A percentile compares a stretch with the other conserved stretches of the same genome.
Evolutionary conservation across 2,797 vertebrate genomes (phyloP).

Genomic region (Coreius guichenoti): DNA sequence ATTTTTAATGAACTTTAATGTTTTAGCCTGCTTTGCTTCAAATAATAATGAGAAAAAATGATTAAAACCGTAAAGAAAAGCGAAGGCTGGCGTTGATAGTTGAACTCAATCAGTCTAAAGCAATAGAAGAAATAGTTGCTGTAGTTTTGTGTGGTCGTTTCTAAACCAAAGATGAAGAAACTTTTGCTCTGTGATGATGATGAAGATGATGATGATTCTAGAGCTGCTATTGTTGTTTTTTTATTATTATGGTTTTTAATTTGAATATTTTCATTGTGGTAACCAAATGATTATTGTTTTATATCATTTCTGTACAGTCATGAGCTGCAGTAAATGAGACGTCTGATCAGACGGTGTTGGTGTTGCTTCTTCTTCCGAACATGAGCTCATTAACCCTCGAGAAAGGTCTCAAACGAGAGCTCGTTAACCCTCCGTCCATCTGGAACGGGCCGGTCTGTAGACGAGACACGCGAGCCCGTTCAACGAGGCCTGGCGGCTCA

Average conservation of each 20-base stretch:
- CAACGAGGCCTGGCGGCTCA: no score
- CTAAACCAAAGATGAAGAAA: constrained; percentile 99
- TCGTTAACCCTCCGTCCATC: background rate
- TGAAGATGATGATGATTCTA: constrained; percentile 67
- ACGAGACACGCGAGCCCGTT: no score
- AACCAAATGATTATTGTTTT: background rate
- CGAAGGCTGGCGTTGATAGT: constrained; percentile 64
- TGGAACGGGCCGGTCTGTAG: background rate
- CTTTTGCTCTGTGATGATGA: constrained; percentile 66
- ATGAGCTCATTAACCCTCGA: background rate
- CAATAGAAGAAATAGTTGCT: constrained; percentile 99
- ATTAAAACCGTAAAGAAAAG: background rate
- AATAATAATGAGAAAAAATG: background rate
- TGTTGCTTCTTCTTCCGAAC: background rate
- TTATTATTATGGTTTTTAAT: constrained; percentile 18
- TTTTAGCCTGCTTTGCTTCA: constrained; percentile 88
- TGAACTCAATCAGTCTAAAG: constrained; percentile 88
- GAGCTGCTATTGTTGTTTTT: constrained; percentile 62
- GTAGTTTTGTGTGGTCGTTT: constrained; percentile 98
- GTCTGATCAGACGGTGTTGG: background rate
- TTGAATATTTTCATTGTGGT: background rate
- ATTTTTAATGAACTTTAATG: constrained; percentile 92
- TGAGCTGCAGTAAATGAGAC: background rate
- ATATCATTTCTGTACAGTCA: background rate
- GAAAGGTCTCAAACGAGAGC: background rate